Evolutionary conservation across 2,797 vertebrate genomes (phyloP).

Genomic region (Bradypodion pumilum): DNA sequence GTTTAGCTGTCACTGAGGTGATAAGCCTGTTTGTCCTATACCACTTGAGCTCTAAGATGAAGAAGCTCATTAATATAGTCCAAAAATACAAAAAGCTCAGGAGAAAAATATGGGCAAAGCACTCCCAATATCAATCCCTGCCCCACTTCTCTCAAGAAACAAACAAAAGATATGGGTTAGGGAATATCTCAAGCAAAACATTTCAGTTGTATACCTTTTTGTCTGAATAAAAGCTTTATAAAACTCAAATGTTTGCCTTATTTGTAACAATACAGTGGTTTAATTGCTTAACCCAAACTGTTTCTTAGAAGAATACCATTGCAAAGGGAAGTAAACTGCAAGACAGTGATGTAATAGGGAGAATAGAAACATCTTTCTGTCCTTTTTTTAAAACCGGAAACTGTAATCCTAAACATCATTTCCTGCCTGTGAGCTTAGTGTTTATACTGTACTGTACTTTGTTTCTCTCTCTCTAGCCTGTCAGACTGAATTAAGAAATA

Average conservation of each 20-base stretch:
- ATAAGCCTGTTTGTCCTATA: background rate
- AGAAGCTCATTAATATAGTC: background rate
- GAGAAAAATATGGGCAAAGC: background rate
- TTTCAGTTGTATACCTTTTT: too few relatives aligned
- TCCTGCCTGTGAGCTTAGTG: background rate
- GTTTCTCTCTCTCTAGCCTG: too few relatives aligned
- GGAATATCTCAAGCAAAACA: too few relatives aligned
- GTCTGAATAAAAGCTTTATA: too few relatives aligned
- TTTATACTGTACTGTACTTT: background rate
- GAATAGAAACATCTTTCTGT: background rate
- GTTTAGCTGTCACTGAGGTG: background rate
- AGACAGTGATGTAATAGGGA: background rate
- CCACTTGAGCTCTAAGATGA: background rate
- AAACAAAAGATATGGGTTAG: too few relatives aligned
- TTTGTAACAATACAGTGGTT: too few relatives aligned
- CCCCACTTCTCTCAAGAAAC: background rate
- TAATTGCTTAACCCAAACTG: too few relatives aligned
- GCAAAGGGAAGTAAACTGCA: background rate
- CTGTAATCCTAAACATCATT: background rate
- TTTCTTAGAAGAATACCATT: too few relatives aligned
- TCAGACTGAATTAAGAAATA: background rate
- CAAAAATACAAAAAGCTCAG: background rate
- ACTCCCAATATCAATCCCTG: background rate
- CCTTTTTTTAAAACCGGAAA: background rate
- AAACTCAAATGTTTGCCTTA: too few relatives aligned